Evolutionary conservation across 2,113 vertebrate species (phyloP).

Genomic region (Oryzias woworae): DNA sequence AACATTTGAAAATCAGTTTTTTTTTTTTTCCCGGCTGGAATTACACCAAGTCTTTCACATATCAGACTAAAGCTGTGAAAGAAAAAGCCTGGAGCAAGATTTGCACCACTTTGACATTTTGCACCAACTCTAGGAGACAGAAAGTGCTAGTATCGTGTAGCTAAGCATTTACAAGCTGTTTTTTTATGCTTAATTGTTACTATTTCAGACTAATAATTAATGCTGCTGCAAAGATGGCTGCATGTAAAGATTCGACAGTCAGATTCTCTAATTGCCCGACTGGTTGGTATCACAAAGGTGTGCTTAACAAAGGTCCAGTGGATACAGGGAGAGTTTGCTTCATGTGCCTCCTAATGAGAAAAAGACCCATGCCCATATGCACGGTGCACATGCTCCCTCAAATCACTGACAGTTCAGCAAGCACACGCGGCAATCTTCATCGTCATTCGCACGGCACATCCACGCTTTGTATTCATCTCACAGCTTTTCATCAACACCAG

Average conservation of each 20-base stretch:
- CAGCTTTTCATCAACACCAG: conserved; percentile 17
- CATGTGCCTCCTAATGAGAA: conserved; percentile 49
- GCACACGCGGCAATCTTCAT: conserved; percentile 31
- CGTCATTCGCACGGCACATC: conserved; percentile 36
- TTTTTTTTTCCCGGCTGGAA: too few species aligned
- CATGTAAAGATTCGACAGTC: conserved; percentile 11
- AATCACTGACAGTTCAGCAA: conserved; percentile 41
- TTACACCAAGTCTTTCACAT: too few species aligned
- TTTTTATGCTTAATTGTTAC: background rate
- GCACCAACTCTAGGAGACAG: too few species aligned
- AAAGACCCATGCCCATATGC: conserved; percentile 65
- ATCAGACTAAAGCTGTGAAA: too few species aligned
- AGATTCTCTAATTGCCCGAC: conserved; percentile 21
- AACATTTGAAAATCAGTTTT: too few species aligned
- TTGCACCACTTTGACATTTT: too few species aligned
- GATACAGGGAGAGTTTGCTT: conserved; percentile 43
- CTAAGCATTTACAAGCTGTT: too few species aligned
- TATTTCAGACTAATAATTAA: conserved; percentile 10
- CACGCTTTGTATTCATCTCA: conserved; percentile 37
- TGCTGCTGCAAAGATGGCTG: conserved; percentile 21
- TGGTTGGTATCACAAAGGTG: conserved; percentile 40
- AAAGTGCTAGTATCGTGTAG: too few species aligned
- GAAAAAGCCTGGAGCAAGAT: too few species aligned
- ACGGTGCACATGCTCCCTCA: conserved; percentile 60
- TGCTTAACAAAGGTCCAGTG: conserved; percentile 37